Percentiles rank a stretch among this genome's conserved stretches.
These are phyloP conservation scores for Narcine bancroftii DNA, from an alignment of 2,113 vertebrate species.

Conservation along the genomic window DNA sequence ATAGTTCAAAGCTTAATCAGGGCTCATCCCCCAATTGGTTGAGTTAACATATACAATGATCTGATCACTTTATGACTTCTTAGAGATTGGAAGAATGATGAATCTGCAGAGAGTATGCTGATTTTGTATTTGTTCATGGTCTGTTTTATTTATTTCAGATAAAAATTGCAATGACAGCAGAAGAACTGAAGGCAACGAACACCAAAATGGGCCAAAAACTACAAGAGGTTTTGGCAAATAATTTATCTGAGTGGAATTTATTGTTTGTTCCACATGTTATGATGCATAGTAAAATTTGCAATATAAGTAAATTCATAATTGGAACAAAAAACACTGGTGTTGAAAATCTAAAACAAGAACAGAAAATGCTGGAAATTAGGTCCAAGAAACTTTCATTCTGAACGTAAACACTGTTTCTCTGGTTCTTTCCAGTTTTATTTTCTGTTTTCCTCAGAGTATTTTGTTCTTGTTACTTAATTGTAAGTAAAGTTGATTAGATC, in stretches of 20 bases:
- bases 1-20: not conserved
- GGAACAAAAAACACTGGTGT: too few species aligned
- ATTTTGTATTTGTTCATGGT: conserved; percentile 25
- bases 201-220: conserved; percentile 56
- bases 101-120: not conserved
- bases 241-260: not conserved
- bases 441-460: not conserved
- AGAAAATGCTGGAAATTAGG: too few species aligned
- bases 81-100: not conserved
- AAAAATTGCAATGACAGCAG: conserved; percentile 51
- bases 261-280: conserved; percentile 2
- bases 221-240: conserved; percentile 50
- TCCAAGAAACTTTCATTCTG: too few species aligned
- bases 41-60: not conserved
- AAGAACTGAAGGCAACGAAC: conserved; percentile 58
- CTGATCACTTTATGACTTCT: not conserved
- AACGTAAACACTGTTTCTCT: too few species aligned
- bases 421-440: too few species aligned
- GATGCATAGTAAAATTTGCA: not conserved
- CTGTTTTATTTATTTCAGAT: conserved; percentile 48
- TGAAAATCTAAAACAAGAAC: too few species aligned
- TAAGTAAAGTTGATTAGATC: not conserved
- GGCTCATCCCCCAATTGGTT: not conserved
- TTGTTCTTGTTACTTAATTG: not conserved
- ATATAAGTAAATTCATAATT: not conserved